Percentiles rank a stretch among this genome's conserved stretches.
Conservation (phyloP, 2,888 invertebrate genomes). For the Antitype chi region DNA sequence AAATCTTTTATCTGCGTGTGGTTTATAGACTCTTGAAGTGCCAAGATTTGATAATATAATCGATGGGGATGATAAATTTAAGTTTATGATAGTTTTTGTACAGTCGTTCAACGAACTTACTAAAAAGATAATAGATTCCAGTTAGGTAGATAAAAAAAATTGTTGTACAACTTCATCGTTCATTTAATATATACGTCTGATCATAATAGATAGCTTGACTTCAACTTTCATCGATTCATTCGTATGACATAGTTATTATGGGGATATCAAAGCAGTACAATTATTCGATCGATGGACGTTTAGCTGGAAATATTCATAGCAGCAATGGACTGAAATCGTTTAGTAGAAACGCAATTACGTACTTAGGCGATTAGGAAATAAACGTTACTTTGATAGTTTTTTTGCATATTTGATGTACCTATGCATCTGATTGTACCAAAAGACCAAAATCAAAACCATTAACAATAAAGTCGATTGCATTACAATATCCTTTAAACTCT, state of each 20-base stretch:
- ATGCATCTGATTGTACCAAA: neutral
- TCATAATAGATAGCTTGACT: neutral
- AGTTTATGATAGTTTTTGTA: neutral
- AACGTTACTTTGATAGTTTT: neutral
- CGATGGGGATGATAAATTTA: neutral
- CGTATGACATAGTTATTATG: conserved; percentile 32
- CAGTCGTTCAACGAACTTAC: neutral
- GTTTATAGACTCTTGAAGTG: conserved; percentile 34
- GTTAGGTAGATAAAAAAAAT: neutral
- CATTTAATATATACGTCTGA: neutral
- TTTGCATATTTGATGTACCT: neutral
- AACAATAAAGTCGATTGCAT: conserved; percentile 7
- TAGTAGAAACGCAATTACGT: neutral
- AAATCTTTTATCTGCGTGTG: conserved; percentile 27
- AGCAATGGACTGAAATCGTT: conserved; percentile 12
- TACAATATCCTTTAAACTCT: conserved; percentile 37
- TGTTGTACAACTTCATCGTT: neutral
- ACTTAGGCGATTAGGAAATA: neutral
- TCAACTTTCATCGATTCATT: conserved; percentile 38
- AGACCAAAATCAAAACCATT: neutral
- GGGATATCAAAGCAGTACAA: conserved; percentile 24
- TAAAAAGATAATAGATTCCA: neutral
- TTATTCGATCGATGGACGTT: conserved; percentile 39
- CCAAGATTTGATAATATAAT: conserved; percentile 9
- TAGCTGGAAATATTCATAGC: conserved; percentile 21